Percentiles rank a stretch among this genome's conserved stretches.
phyloP scores from a whole-genome alignment of 2,888 invertebrate species.

The Lasioglossum malachurum region DNA sequence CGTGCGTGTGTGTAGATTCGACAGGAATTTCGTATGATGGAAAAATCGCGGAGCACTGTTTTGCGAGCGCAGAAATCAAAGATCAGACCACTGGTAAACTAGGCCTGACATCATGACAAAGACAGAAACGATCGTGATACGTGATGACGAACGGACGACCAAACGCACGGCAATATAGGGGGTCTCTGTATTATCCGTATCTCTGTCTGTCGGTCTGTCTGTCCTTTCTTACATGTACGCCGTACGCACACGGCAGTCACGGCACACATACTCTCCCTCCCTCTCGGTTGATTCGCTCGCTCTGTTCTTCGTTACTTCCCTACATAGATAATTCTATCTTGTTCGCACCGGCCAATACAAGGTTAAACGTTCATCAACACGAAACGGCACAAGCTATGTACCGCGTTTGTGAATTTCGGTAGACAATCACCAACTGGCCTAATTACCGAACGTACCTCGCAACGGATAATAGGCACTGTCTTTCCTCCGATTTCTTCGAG shows the following conservation, averaged over 20 bases:
- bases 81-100: slow-evolving; percentile 56
- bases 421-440: slow-evolving; percentile 48
- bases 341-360: slow-evolving; percentile 41
- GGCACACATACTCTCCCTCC: neutral
- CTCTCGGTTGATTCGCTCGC: slow-evolving; percentile 7
- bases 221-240: slow-evolving; percentile 2
- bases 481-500: slow-evolving; percentile 40
- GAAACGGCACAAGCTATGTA: slow-evolving; percentile 45
- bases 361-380: slow-evolving; percentile 54
- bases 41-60: slow-evolving; percentile 27
- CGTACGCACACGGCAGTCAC: too few relatives aligned
- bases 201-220: slow-evolving; percentile 29
- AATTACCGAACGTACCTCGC: slow-evolving; percentile 62
- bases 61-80: slow-evolving; percentile 42
- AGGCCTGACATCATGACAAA: slow-evolving; percentile 63
- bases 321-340: slow-evolving; percentile 55
- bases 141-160: slow-evolving; percentile 62
- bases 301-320: slow-evolving; percentile 48
- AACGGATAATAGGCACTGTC: slow-evolving; percentile 52
- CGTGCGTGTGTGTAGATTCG: slow-evolving; percentile 15
- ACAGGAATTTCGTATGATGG: slow-evolving; percentile 31
- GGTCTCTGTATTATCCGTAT: slow-evolving; percentile 60
- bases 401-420: slow-evolving; percentile 56
- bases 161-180: slow-evolving; percentile 62
- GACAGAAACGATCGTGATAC: slow-evolving; percentile 56